Evolutionary conservation across 2,888 invertebrate species (phyloP), one percentile per base, ranked within the genome.

Genomic region (Rhabditoides inermis): DNA sequence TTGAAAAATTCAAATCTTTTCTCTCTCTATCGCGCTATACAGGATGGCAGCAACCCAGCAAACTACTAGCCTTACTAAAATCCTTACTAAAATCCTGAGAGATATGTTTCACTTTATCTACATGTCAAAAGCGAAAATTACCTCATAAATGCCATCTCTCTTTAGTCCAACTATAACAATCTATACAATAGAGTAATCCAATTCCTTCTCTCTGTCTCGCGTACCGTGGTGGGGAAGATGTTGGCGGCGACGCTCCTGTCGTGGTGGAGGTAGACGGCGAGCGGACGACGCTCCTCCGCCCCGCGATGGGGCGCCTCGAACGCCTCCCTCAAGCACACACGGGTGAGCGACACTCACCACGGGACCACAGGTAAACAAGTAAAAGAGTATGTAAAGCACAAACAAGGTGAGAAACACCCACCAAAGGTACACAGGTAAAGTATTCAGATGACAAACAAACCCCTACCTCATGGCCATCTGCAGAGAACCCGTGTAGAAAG

Each of bases 201-300:
- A 26, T 7, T 32, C 7, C 15, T 32, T 10, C 7, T 10, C 15
- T 32, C 15, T 32, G 15, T 7, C 15, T 10, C 15, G 44, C 46
- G 26, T 37, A 53, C 53, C 45, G 23, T 45, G 30, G 53, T 51
- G 5, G 63, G 60, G 46, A 95, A 98, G 62, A 95, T 92, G 79
- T 98, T 92, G 35, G 90, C 86, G 68, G 91, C 82, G 53, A 95
- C 90, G 69, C 92, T 91, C 63, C 85, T 85, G 78, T 95, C 95
- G 78, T 95, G 90, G 78, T 98, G 95, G 27, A 98, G 83, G 81
- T 98, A 98, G 56, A 98, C 84, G 22, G 90, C 92, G 65, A 98
- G 81, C 54, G 92, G 83, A 80, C 89, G 89, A 64, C 92, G 84
- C 88, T 94, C 65, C 23, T 51, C 45, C 3, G 53, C n/a, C n/a